Evolutionary conservation across 2,113 vertebrate genomes (phyloP).

Genomic region (Dinomys branickii): DNA sequence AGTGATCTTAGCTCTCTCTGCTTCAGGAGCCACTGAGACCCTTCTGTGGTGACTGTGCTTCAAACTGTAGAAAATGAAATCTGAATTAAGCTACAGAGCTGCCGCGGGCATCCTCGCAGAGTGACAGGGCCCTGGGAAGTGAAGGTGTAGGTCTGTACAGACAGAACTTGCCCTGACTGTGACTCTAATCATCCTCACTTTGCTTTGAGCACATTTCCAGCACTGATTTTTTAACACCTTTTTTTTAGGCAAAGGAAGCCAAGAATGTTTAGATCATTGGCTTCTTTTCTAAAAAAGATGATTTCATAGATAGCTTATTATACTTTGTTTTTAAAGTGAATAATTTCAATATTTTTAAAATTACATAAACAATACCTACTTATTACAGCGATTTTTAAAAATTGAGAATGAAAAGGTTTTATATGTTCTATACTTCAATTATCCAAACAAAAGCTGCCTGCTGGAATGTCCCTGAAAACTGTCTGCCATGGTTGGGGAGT

Average conservation of each 20-base stretch:
- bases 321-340: conserved; percentile 15
- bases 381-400: background rate
- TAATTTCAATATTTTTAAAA: background rate
- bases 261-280: background rate
- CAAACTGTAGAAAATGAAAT: background rate
- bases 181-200: no score
- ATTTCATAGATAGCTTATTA: background rate
- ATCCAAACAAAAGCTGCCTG: background rate
- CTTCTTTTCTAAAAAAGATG: background rate
- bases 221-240: background rate
- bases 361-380: background rate
- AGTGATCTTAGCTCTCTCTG: background rate
- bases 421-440: background rate
- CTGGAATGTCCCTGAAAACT: background rate
- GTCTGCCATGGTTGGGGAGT: background rate
- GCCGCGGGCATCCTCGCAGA: background rate
- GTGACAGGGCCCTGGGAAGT: background rate
- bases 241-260: background rate
- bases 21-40: background rate
- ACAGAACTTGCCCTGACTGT: background rate
- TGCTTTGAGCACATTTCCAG: background rate
- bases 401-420: background rate
- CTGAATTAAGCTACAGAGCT: background rate
- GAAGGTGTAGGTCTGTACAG: background rate
- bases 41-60: background rate